Evolutionary conservation across 2,113 vertebrate genomes (phyloP).

Genomic region (Barbus barbus): DNA sequence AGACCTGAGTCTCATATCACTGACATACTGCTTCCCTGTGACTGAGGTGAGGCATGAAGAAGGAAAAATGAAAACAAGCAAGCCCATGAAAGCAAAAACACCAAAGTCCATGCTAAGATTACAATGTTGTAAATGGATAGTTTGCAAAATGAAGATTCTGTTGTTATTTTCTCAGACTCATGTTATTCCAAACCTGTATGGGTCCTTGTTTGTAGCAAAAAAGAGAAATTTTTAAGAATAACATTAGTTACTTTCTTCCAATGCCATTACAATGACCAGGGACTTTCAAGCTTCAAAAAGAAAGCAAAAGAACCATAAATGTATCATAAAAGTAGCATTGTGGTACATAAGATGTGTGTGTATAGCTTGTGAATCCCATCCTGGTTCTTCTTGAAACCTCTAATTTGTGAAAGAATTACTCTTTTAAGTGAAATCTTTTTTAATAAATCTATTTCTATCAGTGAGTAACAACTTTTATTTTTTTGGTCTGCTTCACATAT

Average conservation of each 20-base stretch:
- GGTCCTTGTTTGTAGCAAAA: neutral
- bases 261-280: neutral
- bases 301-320: neutral
- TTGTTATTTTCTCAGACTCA: neutral
- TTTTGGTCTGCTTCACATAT: too few relatives aligned
- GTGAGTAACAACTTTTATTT: too few relatives aligned
- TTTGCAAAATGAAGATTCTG: neutral
- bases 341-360: too few relatives aligned
- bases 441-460: too few relatives aligned
- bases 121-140: neutral
- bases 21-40: slow-evolving; percentile 61
- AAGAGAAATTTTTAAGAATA: too few relatives aligned
- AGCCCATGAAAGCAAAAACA: neutral
- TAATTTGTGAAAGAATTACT: too few relatives aligned
- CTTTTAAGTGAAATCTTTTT: too few relatives aligned
- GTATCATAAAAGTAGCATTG: neutral
- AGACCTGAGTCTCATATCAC: slow-evolving; percentile 61
- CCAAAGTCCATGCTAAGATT: neutral
- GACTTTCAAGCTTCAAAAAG: too few relatives aligned
- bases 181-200: neutral
- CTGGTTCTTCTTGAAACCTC: too few relatives aligned
- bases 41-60: slow-evolving; percentile 55
- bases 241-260: neutral
- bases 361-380: too few relatives aligned
- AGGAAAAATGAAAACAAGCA: neutral